Percentiles rank a stretch among this genome's conserved stretches.
These are phyloP conservation scores for Dendrolimus kikuchii DNA, from an alignment of 1,140 invertebrate species.

Conservation along the genomic window DNA sequence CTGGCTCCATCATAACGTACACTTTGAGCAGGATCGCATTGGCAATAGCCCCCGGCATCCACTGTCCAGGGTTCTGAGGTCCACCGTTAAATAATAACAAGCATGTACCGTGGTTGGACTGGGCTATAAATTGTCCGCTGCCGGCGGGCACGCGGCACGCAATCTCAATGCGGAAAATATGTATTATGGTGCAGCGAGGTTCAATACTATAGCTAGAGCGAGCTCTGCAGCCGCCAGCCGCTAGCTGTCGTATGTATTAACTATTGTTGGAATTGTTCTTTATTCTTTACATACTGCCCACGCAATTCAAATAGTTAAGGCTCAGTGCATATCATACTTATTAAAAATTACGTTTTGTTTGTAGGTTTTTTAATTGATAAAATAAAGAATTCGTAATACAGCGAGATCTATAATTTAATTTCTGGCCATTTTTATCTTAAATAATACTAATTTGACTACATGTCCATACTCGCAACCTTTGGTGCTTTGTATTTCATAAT, in stretches of 20 bases:
- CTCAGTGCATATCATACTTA: no score
- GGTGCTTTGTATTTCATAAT: no score
- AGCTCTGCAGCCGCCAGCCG: constrained; percentile 30
- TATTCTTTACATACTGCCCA: not conserved
- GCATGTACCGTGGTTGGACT: constrained; percentile 43
- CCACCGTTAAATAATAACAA: constrained; percentile 60
- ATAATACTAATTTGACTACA: no score
- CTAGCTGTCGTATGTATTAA: constrained; percentile 6
- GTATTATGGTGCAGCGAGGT: constrained; percentile 32
- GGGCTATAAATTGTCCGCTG: constrained; percentile 61
- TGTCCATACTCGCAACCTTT: no score
- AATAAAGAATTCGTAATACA: no score
- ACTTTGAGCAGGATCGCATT: constrained; percentile 35
- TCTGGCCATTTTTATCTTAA: no score
- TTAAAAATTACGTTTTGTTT: no score
- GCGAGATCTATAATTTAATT: no score
- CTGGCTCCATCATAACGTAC: no score
- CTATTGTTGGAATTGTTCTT: constrained; percentile 3
- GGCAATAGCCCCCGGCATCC: constrained; percentile 45
- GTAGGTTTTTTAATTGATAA: no score
- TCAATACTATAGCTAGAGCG: constrained; percentile 28
- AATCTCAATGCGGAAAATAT: constrained; percentile 62
- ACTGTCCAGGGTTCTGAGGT: constrained; percentile 37
- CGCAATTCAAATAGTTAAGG: not conserved
- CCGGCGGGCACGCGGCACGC: constrained; percentile 62